These are phyloP conservation scores for Cryptotermes secundus DNA, from an alignment of 1,140 invertebrate genomes.

Conservation along the genomic window DNA sequence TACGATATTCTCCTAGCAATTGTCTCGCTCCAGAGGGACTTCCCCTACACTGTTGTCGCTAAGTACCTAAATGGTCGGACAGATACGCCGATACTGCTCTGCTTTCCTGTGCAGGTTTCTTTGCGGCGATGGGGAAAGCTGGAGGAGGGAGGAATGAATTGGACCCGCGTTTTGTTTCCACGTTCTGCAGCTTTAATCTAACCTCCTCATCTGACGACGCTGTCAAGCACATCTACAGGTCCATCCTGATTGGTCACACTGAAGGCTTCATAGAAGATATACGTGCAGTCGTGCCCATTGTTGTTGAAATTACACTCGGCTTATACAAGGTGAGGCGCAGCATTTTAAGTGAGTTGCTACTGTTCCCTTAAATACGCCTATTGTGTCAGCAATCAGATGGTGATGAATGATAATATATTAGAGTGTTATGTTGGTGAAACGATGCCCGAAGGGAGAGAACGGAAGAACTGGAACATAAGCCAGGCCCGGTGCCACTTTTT, in stretches of 20 bases:
- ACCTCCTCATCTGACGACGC: constrained; percentile 75
- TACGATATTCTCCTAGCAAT: too few species aligned
- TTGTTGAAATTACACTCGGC: constrained; percentile 76
- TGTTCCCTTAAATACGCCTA: too few species aligned
- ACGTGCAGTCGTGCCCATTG: constrained; percentile 59
- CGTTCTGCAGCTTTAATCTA: constrained; percentile 85
- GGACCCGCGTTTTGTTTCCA: constrained; percentile 84
- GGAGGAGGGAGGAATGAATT: constrained; percentile 86
- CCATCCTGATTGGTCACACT: constrained; percentile 77
- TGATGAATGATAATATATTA: too few species aligned
- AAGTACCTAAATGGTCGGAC: too few species aligned
- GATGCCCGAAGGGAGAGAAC: too few species aligned
- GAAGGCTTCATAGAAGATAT: constrained; percentile 65
- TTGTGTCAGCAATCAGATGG: too few species aligned
- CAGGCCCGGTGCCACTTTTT: not conserved
- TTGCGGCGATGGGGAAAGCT: constrained; percentile 78
- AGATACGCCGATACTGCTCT: too few species aligned
- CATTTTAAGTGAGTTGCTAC: too few species aligned
- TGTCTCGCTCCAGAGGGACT: too few species aligned
- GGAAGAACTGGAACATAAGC: too few species aligned
- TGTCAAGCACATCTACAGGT: constrained; percentile 78
- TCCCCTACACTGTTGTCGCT: too few species aligned
- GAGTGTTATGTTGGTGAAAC: too few species aligned
- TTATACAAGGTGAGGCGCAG: constrained; percentile 69
- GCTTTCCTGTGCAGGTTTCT: constrained; percentile 57